Conservation (phyloP, 2,113 vertebrate species). For the Vidua chalybeata region DNA sequence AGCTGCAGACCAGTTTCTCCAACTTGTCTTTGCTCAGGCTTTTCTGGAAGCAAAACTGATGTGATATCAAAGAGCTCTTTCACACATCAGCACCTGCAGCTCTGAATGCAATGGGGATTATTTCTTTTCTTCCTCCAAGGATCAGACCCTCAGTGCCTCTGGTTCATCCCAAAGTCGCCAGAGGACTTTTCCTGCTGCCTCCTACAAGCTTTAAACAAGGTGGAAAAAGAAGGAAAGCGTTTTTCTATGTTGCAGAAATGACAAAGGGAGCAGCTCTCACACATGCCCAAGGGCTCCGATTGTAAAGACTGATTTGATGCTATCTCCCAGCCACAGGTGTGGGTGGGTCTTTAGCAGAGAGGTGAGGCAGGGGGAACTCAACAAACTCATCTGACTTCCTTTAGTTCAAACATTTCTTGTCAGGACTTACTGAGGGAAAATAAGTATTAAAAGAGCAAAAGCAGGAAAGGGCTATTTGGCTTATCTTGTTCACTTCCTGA, state of each 20-base stretch:
- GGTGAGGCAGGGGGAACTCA: not conserved
- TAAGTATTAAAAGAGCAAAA: conserved; percentile 39
- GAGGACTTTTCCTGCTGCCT: not conserved
- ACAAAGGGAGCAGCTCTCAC: not conserved
- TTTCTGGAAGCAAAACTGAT: not conserved
- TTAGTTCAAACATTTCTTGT: conserved; percentile 45
- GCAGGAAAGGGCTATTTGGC: conserved; percentile 70
- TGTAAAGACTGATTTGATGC: not conserved
- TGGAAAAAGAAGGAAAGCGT: not conserved
- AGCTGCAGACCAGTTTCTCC: not conserved
- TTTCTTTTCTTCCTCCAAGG: not conserved
- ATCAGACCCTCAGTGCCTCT: not conserved
- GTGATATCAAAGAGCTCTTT: not conserved
- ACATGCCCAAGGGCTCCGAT: not conserved
- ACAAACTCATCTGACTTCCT: conserved; percentile 33
- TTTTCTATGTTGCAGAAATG: not conserved
- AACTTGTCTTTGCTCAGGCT: not conserved
- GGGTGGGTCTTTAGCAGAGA: not conserved
- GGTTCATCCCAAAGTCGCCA: not conserved
- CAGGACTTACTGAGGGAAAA: not conserved
- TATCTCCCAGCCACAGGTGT: not conserved
- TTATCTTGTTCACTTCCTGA: conserved; percentile 77
- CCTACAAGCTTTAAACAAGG: not conserved
- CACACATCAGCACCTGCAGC: not conserved
- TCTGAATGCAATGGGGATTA: not conserved